Base-by-base conservation (phyloP, 2,888 invertebrate genomes). In the Melieria omissa region DNA sequence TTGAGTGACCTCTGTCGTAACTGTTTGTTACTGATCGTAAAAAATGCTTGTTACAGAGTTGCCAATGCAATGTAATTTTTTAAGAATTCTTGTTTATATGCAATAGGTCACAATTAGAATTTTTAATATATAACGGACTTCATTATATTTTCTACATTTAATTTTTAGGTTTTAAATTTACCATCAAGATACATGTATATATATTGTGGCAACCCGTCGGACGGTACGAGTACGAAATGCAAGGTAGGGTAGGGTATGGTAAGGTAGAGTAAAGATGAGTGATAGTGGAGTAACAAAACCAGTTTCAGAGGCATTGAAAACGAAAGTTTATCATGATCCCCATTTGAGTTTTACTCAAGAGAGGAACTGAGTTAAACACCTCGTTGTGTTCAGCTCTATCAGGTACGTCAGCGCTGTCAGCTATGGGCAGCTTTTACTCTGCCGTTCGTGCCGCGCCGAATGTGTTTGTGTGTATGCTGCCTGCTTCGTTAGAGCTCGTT, bases 281-380 rank as follows among this genome's bases (percentile, higher is more conserved):
- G 29, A 29, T 29, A 29, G 29, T 29, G 29, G 29, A 29, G 14
- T 44, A 47, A 12, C 10, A 70, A 73, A 74, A 74, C 72, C n/a
- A 60, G 72, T 74, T 73, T 70, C 58, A 68, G 70, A 74, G 86
- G 85, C 87, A 86, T 86, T 86, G 86, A 86, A 86, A 86, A 87
- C 84, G 87, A 86, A 86, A 86, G 86, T 86, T 12, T 16, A 44
- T 57, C 16, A 60, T 47, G 57, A 8, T 44, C 29, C 29, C 29
- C 29, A 29, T 47, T 46, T 67, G 46, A 72, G 45, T 54, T 54
- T 7, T 47, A 68, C 65, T 70, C 70, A 71, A 72, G 29, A 65
- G 12, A 44, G 47, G 1, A 61, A 57, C 41, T 63, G 58, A 68
- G 52, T 6, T 8, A 61, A 65, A 42, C 29, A 4, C 42, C 10